Percentiles rank a stretch among this genome's conserved stretches.
These are phyloP conservation scores for Mandrillus leucophaeus DNA, from an alignment of 2,113 vertebrate genomes.

Conservation along the genomic window DNA sequence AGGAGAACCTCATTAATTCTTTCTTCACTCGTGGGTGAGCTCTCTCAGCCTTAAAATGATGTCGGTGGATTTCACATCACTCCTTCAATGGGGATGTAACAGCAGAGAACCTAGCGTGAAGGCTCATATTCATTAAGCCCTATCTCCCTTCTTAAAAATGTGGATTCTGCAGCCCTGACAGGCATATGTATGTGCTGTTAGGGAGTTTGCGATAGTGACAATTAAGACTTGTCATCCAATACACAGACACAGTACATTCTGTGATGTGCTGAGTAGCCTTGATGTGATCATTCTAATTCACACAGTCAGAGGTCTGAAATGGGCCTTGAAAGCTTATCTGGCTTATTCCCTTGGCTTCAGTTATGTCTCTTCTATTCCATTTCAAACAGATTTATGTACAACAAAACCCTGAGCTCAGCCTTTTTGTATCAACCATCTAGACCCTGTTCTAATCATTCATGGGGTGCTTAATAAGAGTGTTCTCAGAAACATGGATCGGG, in stretches of 20 bases:
- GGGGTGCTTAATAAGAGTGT: neutral
- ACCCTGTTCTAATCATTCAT: neutral
- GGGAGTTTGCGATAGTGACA: neutral
- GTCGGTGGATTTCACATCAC: neutral
- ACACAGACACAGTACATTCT: neutral
- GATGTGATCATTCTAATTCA: neutral
- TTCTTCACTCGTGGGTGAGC: neutral
- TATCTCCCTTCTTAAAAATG: neutral
- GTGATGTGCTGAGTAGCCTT: neutral
- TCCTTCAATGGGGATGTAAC: neutral
- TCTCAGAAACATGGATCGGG: neutral
- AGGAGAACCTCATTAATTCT: neutral
- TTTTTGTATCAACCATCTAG: neutral
- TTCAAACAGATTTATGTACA: conserved; percentile 11
- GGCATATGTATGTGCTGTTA: neutral
- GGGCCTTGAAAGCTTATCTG: neutral
- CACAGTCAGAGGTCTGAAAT: neutral
- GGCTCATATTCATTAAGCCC: neutral
- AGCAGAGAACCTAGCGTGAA: neutral
- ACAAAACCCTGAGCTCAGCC: conserved; percentile 9
- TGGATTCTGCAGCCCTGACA: neutral
- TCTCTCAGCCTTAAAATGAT: neutral
- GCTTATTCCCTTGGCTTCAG: neutral
- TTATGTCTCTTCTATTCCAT: neutral
- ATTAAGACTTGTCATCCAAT: neutral